Conservation (phyloP, 2,888 invertebrate genomes). For the Allolobophora icterica region DNA sequence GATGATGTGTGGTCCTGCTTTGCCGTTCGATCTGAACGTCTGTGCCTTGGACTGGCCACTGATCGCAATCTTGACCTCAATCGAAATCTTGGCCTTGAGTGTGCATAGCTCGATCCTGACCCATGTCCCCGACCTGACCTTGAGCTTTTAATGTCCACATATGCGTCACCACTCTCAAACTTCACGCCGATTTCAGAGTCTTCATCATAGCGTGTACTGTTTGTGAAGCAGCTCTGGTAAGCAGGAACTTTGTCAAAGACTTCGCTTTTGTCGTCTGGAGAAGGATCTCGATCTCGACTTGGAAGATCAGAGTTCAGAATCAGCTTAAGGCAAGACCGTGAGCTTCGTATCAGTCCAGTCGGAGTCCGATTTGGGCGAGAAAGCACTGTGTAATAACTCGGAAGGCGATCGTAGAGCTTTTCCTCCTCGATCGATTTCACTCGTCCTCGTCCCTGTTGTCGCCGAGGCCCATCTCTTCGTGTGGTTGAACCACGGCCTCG, state of each 20-base stretch:
- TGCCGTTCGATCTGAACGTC: background rate
- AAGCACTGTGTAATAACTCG: conserved; percentile 58
- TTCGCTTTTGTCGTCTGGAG: conserved; percentile 41
- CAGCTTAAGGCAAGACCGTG: conserved; percentile 21
- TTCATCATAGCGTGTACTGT: conserved; percentile 60
- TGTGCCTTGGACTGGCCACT: conserved; percentile 32
- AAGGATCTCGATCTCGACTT: background rate
- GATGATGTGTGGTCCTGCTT: background rate
- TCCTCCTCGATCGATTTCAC: conserved; percentile 20
- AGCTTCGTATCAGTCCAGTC: conserved; percentile 31
- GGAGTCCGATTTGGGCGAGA: conserved; percentile 50
- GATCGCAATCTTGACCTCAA: conserved; percentile 39
- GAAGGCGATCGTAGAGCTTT: conserved; percentile 56
- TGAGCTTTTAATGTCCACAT: background rate
- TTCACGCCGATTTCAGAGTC: background rate
- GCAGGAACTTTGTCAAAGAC: conserved; percentile 56
- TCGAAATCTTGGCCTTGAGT: conserved; percentile 31
- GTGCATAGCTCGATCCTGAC: background rate
- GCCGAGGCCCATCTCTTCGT: conserved; percentile 24
- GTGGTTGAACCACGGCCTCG: background rate
- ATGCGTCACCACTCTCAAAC: background rate
- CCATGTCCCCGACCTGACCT: conserved; percentile 29
- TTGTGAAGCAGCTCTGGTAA: conserved; percentile 61
- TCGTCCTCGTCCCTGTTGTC: background rate
- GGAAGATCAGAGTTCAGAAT: background rate